Evolutionary conservation across 2,888 invertebrate genomes (phyloP).

Genomic region (Volucella bombylans): DNA sequence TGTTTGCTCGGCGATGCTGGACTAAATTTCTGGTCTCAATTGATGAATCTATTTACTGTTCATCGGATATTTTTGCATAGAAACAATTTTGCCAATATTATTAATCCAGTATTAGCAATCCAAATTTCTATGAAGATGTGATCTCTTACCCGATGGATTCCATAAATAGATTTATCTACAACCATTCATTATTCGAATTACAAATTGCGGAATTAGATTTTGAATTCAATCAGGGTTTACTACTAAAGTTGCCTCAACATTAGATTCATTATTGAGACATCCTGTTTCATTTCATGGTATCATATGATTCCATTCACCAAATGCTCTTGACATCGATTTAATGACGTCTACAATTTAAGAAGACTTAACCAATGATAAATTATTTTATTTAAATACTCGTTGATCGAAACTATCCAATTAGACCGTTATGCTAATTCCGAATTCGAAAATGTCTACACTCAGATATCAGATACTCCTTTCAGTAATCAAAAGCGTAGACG

Average conservation of each 20-base stretch:
- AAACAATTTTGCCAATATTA: too few species aligned
- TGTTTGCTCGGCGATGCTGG: too few species aligned
- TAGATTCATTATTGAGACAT: slow-evolving; percentile 16
- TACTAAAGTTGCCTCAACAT: neutral
- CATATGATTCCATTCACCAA: slow-evolving; percentile 11
- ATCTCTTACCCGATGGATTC: too few species aligned
- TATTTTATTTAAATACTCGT: slow-evolving; percentile 16
- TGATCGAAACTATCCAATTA: slow-evolving; percentile 37
- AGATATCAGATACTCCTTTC: neutral
- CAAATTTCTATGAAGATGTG: too few species aligned
- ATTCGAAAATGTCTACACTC: slow-evolving; percentile 21
- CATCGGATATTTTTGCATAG: too few species aligned
- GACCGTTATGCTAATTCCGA: slow-evolving; percentile 17
- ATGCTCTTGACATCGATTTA: slow-evolving; percentile 1
- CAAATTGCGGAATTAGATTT: neutral
- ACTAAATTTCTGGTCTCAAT: too few species aligned
- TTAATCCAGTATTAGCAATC: too few species aligned
- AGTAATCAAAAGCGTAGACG: too few species aligned
- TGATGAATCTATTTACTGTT: too few species aligned
- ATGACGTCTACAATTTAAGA: neutral
- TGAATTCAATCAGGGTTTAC: neutral
- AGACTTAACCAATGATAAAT: slow-evolving; percentile 16
- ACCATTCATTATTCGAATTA: too few species aligned
- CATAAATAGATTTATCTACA: too few species aligned
- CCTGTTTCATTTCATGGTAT: slow-evolving; percentile 19